Percentiles rank a stretch among this genome's conserved stretches.
Conservation (phyloP, 2,113 vertebrate species). For the Canis aureus region DNA sequence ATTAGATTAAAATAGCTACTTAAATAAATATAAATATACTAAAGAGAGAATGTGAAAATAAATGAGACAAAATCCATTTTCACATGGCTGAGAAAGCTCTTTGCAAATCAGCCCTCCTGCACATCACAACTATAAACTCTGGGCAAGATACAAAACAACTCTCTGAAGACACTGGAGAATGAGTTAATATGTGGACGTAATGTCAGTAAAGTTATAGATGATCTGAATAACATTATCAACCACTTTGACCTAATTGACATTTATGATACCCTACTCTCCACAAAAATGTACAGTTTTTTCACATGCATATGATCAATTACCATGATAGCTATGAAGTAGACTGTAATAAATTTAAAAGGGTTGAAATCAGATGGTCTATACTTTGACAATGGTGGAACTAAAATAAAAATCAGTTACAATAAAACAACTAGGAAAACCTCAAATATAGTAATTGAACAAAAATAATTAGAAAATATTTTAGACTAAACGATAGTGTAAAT, state of each 20-base stretch:
- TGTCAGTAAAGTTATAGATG: not conserved
- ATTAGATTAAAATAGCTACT: not conserved
- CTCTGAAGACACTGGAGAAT: not conserved
- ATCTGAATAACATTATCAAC: not conserved
- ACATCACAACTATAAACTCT: not conserved
- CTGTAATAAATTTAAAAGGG: not conserved
- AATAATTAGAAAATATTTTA: slow-evolving; percentile 28
- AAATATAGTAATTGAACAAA: not conserved
- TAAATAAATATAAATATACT: not conserved
- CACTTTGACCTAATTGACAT: not conserved
- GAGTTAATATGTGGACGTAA: not conserved
- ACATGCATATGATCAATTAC: not conserved
- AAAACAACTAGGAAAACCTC: not conserved
- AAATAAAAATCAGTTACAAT: not conserved
- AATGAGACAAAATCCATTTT: not conserved
- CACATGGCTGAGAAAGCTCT: not conserved
- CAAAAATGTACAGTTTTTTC: not conserved
- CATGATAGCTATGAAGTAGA: not conserved
- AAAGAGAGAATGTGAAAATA: not conserved
- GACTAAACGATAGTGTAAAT: not conserved
- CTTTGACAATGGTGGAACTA: not conserved
- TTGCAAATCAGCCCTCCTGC: not conserved
- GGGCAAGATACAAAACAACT: not conserved
- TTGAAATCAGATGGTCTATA: not conserved
- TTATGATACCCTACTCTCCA: not conserved